These are phyloP conservation scores for Podabrus alpinus DNA, from an alignment of 2,888 invertebrate species.

Conservation along the genomic window DNA sequence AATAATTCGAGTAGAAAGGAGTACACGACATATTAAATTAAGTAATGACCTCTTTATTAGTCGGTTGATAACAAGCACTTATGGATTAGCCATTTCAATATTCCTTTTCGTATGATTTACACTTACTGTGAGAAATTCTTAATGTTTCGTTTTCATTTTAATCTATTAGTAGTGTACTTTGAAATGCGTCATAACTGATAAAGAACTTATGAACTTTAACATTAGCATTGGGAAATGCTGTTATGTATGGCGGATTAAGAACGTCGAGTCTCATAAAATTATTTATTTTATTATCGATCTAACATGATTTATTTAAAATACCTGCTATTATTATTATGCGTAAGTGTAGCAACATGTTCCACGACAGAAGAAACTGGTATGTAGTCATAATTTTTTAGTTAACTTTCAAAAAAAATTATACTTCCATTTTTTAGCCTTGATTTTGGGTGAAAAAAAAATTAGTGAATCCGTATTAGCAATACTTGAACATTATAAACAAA, in stretches of 20 bases:
- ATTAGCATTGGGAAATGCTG: constrained; percentile 10
- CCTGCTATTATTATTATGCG: background rate
- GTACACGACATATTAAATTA: background rate
- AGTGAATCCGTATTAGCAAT: constrained; percentile 72
- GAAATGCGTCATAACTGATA: background rate
- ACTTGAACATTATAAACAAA: constrained; percentile 78
- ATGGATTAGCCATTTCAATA: background rate
- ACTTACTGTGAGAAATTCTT: background rate
- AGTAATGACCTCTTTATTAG: background rate
- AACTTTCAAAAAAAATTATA: background rate
- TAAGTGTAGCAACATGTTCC: constrained; percentile 1
- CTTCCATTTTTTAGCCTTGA: constrained; percentile 44
- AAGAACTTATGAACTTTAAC: constrained; percentile 21
- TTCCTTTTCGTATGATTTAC: background rate
- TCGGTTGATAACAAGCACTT: background rate
- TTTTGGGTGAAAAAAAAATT: constrained; percentile 66
- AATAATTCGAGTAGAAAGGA: background rate
- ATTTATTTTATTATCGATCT: background rate
- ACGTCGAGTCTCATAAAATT: background rate
- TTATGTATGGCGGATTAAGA: background rate
- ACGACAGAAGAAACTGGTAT: background rate
- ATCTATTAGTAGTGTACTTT: background rate
- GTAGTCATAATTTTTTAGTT: background rate
- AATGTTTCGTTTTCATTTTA: background rate
- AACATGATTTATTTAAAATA: background rate